Conservation (phyloP, 2,797 vertebrate species). For the Morelia viridis region DNA sequence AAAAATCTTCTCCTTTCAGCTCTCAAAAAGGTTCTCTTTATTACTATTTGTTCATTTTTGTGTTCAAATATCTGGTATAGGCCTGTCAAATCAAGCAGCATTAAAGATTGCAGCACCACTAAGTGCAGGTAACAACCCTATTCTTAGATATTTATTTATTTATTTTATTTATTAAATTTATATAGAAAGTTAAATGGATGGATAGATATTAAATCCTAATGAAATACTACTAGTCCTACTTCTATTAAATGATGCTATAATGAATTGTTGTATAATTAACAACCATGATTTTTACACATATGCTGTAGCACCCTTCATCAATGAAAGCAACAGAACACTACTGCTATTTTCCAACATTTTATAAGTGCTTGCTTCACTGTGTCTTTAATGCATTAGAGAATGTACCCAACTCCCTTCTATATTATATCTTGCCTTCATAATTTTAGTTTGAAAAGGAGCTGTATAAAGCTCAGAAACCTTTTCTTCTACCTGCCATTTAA, state of each 20-base stretch:
- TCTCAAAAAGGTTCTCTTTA: neutral
- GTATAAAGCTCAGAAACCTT: neutral
- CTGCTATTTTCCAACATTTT: neutral
- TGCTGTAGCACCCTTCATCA: neutral
- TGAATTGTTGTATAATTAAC: neutral
- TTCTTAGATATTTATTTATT: too few relatives aligned
- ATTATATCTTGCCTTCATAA: neutral
- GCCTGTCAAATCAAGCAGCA: neutral
- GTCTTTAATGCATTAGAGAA: neutral
- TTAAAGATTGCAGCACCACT: neutral
- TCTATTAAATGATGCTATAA: neutral
- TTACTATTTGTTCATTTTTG: neutral
- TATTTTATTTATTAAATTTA: too few relatives aligned
- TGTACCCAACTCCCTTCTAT: neutral
- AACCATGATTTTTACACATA: neutral
- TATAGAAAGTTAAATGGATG: too few relatives aligned
- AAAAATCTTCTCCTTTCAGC: neutral
- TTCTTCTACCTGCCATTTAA: neutral
- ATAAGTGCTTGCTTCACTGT: neutral
- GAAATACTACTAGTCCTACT: neutral
- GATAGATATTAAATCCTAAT: neutral
- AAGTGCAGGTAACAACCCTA: neutral
- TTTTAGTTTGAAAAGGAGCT: neutral
- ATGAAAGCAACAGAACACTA: neutral
- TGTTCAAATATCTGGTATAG: neutral